Evolutionary conservation across 2,888 invertebrate genomes (phyloP), one percentile per base, ranked within the genome.

Genomic region (Xestia sexstrigata): DNA sequence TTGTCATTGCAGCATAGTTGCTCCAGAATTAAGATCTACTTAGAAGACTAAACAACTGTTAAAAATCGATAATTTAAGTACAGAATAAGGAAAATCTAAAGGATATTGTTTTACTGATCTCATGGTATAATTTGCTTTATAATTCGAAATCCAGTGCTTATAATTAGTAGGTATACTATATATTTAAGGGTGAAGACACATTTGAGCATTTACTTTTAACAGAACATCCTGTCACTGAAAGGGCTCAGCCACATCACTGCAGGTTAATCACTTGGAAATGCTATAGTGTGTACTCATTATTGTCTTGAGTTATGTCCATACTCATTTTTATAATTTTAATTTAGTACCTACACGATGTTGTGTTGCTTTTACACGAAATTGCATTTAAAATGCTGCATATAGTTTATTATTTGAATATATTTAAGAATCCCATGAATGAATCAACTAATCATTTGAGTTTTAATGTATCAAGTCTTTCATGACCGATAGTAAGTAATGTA

Each of bases 101-200:
- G 58, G 62, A 78, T 76, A 81, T 81, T 81, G 82, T 78, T 78
- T 77, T 55, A 77, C 68, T 85, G 85, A 86, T 86, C 85, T 86
- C 85, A 87, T 76, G 74, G 76, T 84, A 76, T 77, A 69, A 60
- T 81, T 74, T 75, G 76, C 60, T 75, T 78, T 78, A 84, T 52
- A 49, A 84, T 84, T 83, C 68, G 77, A 81, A 81, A 69, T 35
- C 84, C 74, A 84, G 77, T 84, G 84, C 77, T 84, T 69, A 17
- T 74, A 69, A 66, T 60, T 49, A 58, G n/a, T 70, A 75, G 81
- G 47, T 71, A 70, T 70, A 68, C 35, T 39, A 58, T n/a, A n/a
- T n/a, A n/a, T 49, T 35, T 58, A 35, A 49, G 69, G 55, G n/a
- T 74, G 47, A 47, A 23, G 52, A 26, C 66, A 67, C 45, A 62